Base-by-base conservation (phyloP, 2,797 vertebrate genomes). In the Otus scops region DNA sequence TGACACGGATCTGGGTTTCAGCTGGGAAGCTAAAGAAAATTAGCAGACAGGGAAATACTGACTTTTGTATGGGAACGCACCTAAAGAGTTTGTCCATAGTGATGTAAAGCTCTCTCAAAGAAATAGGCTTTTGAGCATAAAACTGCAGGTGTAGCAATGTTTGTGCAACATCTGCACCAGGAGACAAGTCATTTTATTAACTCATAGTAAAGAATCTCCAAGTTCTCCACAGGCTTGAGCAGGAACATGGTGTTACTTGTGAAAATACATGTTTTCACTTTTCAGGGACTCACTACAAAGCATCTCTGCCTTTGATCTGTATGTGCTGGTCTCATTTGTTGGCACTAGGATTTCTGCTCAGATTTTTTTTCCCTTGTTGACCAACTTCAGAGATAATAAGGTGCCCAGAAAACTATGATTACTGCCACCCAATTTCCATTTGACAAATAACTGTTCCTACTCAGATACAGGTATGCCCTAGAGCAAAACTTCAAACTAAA, bases 151-250 rank as follows among this genome's bases (percentile, higher is more conserved):
- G 11, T 15, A 38, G 34, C 50, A 53, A 45, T 0, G 1, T 32
- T 82, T 43, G 22, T 41, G 11, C 53, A 68, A 60, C 34, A 48
- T 39, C 51, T 63, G 50, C 50, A 65, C 4, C 12, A 73, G 32
- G 20, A 50, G 39, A 79, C 6, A 18, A 69, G 24, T 26, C 3
- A 59, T 57, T 92, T 89, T 47, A 79, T 17, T 53, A 38, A 76
- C 13, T 36, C 6, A 4, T 1, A 47, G 30, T 28, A 69, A 73
- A 82, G 51, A 34, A 88, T 26, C 41, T 61, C 43, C 14, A 47
- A 53, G 60, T 24, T 3, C 8, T 32, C 13, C 13, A 8, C 11
- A 22, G 0, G 0, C 7, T 53, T 0, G 0, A 75, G 45, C 11
- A 57, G 45, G 26, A 89, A 43, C 19, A n/a, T 0, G 0, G 23